A percentile compares a stretch with the other conserved stretches of the same genome.
phyloP scores from a whole-genome alignment of 2,797 vertebrate species.

The Percopsis omiscomaycus region DNA sequence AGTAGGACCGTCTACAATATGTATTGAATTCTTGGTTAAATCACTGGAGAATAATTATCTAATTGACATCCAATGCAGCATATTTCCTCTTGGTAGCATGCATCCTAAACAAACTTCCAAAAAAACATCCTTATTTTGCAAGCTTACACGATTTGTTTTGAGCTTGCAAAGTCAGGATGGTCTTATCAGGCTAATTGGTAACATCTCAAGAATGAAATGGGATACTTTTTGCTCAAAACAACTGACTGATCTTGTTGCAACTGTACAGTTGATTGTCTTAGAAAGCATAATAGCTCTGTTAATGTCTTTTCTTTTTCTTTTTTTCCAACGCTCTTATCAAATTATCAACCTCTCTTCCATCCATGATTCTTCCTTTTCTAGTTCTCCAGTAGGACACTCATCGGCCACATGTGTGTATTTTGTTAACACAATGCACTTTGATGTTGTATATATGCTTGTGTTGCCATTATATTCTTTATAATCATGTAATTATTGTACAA shows the following conservation, averaged over 20 bases:
- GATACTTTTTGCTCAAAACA: slow-evolving; percentile 1
- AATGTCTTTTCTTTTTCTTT: slow-evolving; percentile 17
- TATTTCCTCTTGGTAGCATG: slow-evolving; percentile 20
- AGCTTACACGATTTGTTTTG: too few relatives aligned
- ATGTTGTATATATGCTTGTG: slow-evolving; percentile 66
- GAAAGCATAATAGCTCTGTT: slow-evolving; percentile 32
- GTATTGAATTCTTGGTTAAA: slow-evolving; percentile 4
- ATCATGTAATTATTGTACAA: slow-evolving; percentile 73
- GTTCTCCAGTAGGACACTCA: slow-evolving; percentile 27
- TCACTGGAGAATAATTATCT: slow-evolving; percentile 8
- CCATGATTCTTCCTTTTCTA: slow-evolving; percentile 15
- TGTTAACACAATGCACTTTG: slow-evolving; percentile 74
- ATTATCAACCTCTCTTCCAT: neutral
- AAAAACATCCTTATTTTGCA: too few relatives aligned
- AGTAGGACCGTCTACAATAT: slow-evolving; percentile 4
- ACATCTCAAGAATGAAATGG: slow-evolving; percentile 13
- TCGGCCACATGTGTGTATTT: slow-evolving; percentile 41
- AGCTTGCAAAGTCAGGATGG: too few relatives aligned
- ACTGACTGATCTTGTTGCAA: slow-evolving; percentile 20
- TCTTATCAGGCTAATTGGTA: neutral
- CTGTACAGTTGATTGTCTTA: slow-evolving; percentile 48
- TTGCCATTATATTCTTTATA: slow-evolving; percentile 62
- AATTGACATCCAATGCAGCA: slow-evolving; percentile 32
- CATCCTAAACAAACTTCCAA: neutral
- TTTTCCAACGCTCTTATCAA: neutral